A percentile compares a stretch with the other conserved stretches of the same genome.
Conservation (phyloP, 2,888 invertebrate genomes). For the Brenthis ino region DNA sequence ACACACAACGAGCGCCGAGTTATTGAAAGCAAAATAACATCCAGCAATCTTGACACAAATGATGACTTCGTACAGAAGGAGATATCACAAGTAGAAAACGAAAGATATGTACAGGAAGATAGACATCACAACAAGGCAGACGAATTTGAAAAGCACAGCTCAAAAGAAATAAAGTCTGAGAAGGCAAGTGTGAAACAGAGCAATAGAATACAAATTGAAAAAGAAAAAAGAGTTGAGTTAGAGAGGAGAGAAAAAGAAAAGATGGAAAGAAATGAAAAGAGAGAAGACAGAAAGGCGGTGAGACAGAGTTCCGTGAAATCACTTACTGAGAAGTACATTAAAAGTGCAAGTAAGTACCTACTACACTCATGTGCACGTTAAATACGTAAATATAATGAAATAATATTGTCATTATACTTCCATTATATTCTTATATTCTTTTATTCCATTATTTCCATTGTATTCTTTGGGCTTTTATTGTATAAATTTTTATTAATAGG, state of each 20-base stretch:
- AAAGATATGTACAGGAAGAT: conserved; percentile 29
- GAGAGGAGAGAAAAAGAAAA: conserved; percentile 49
- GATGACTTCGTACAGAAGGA: conserved; percentile 37
- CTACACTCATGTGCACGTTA: neutral
- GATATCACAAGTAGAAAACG: conserved; percentile 38
- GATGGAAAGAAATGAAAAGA: conserved; percentile 50
- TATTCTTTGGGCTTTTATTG: no score
- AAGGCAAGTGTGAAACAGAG: conserved; percentile 24
- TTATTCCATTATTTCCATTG: no score
- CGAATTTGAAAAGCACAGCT: conserved; percentile 12
- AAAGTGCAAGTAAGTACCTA: conserved; percentile 81
- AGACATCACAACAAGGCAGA: conserved; percentile 27
- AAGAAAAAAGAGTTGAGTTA: conserved; percentile 51
- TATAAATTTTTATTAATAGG: neutral
- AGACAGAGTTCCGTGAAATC: conserved; percentile 89
- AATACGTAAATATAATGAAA: no score
- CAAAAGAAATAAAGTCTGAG: conserved; percentile 17
- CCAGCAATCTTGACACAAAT: conserved; percentile 42
- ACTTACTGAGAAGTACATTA: conserved; percentile 90
- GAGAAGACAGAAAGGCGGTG: conserved; percentile 69
- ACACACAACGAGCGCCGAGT: conserved; percentile 65
- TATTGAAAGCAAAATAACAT: conserved; percentile 50
- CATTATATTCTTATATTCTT: no score
- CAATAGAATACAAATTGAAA: conserved; percentile 37
- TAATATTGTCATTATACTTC: no score